Evolutionary conservation across 2,888 invertebrate species (phyloP), one percentile per base, ranked within the genome.

Genomic region (Eupithecia insigniata): DNA sequence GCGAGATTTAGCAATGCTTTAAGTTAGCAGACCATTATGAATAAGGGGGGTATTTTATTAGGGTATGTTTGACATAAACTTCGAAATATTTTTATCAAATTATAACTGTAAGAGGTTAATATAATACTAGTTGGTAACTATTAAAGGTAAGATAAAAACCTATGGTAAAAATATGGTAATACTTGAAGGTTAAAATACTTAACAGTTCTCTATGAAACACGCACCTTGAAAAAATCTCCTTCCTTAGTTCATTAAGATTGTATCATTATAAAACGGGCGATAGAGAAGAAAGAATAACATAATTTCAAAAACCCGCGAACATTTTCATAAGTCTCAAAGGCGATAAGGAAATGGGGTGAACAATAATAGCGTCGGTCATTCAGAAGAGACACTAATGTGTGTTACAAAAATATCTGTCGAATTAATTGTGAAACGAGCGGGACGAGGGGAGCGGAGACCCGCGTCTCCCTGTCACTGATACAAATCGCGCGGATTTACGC

Each of bases 401-500:
- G 81, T 81, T 82, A 81, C 82, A 80, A 82, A 83, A 83, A 86
- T 88, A 88, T 87, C 86, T 86, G 87, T 88, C 85, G 89, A 91
- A 91, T 93, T 93, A 92, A 92, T 92, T 92, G 92, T 89, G 82
- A 84, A 87, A 86, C 79, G 81, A 73, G 74, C 79, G 67, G n/a
- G 78, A 81, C 77, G 79, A 80, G 78, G 78, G 80, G 76, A 80
- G 78, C 77, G 80, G 76, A 76, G 80, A 83, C 87, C 86, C 87
- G 85, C 85, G 86, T 89, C 83, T 89, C 89, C 90, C 90, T 92
- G 94, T 93, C 93, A 92, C 91, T 89, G 94, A 94, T 93, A 94
- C 94, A 94, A 94, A 94, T 94, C 94, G 94, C 91, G 89, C 90
- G 94, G 94, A 94, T 94, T 94, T 94, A 93, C 93, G 93, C 92